Conservation (phyloP, 2,113 vertebrate genomes). For the Willisornis vidua region DNA sequence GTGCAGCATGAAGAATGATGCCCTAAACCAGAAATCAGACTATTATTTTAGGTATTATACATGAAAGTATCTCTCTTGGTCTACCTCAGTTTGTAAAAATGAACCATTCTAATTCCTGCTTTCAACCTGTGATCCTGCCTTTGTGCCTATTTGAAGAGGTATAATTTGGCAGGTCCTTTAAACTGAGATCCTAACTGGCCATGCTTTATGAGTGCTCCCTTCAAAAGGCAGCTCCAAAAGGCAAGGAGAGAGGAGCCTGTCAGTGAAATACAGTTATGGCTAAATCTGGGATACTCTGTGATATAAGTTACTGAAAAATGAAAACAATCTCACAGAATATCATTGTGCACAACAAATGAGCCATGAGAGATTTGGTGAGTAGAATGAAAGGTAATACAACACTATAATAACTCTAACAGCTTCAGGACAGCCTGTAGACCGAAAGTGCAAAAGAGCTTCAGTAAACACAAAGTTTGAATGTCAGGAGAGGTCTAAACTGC, state of each 20-base stretch:
- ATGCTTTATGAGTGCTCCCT: background rate
- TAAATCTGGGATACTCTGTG: background rate
- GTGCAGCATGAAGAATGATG: background rate
- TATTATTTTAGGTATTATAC: slow-evolving; percentile 10
- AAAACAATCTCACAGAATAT: slow-evolving; percentile 32
- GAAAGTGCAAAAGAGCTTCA: background rate
- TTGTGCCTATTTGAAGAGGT: background rate
- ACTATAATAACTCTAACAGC: background rate
- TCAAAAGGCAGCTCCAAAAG: background rate
- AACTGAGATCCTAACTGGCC: background rate
- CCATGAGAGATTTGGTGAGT: slow-evolving; percentile 8
- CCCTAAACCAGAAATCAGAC: background rate
- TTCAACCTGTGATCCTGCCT: background rate
- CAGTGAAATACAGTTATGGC: background rate
- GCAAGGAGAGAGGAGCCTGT: background rate
- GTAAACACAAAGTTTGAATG: background rate
- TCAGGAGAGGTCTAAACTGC: slow-evolving; percentile 1
- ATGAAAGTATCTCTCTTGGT: background rate
- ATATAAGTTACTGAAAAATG: slow-evolving; percentile 41
- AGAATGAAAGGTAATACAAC: slow-evolving; percentile 8
- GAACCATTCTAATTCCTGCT: background rate
- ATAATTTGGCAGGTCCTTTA: background rate
- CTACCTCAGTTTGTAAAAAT: background rate
- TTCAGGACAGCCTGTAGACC: slow-evolving; percentile 23
- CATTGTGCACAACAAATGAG: background rate